Evolutionary conservation across 1,140 invertebrate species (phyloP).

Genomic region (Aphidius ervi): DNA sequence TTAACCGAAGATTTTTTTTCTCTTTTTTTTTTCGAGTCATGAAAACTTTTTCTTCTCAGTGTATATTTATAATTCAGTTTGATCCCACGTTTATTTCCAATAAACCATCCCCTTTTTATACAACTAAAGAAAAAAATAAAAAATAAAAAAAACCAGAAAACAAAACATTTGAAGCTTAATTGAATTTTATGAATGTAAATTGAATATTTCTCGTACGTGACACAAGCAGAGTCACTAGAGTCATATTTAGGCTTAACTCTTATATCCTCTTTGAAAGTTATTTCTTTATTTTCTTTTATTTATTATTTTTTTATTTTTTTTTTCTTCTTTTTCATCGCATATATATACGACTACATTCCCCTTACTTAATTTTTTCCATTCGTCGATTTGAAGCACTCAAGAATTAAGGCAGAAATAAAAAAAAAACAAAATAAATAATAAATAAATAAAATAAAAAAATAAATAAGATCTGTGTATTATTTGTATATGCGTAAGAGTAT

Average conservation of each 20-base stretch:
- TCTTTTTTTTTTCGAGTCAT: too few species aligned
- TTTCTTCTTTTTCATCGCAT: constrained; percentile 7
- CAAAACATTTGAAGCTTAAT: neutral
- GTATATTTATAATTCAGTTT: too few species aligned
- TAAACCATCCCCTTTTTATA: too few species aligned
- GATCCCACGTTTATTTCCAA: too few species aligned
- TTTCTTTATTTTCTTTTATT: constrained; percentile 15
- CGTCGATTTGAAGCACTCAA: too few species aligned
- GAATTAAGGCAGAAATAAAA: neutral
- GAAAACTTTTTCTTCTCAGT: too few species aligned
- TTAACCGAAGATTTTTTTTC: too few species aligned
- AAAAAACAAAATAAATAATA: neutral
- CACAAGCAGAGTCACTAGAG: constrained; percentile 13
- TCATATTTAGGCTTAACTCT: constrained; percentile 19
- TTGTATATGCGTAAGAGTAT: too few species aligned
- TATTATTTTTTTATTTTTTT: constrained; percentile 8
- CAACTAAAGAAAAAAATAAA: neutral
- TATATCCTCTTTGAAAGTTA: constrained; percentile 20
- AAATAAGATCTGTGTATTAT: too few species aligned
- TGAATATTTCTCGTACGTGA: constrained; percentile 16
- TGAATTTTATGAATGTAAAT: constrained; percentile 6
- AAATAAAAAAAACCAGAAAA: constrained; percentile 6
- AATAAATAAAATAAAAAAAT: neutral
- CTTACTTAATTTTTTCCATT: neutral
- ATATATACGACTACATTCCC: neutral